These are phyloP conservation scores for Agrenia bidenticulata DNA, from an alignment of 2,888 invertebrate species.

Conservation along the genomic window DNA sequence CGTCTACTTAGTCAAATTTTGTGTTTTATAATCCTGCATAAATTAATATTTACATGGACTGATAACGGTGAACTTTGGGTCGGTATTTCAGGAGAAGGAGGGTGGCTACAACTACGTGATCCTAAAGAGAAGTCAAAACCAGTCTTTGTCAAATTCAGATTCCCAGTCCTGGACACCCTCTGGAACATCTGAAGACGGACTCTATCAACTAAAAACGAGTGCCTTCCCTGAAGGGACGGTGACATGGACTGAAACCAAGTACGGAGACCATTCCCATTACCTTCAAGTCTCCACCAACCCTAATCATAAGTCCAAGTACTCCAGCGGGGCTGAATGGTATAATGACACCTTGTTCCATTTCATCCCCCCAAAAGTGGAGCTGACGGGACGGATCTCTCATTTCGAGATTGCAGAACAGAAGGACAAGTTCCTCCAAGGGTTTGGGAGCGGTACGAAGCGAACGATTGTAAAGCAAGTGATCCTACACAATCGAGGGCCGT, in stretches of 20 bases:
- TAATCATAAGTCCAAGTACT: background rate
- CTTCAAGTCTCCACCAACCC: background rate
- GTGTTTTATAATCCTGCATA: too few relatives aligned
- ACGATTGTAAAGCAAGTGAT: background rate
- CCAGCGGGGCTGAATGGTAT: background rate
- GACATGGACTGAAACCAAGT: background rate
- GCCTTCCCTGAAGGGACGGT: background rate
- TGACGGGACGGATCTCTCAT: background rate
- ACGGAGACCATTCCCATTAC: constrained; percentile 1
- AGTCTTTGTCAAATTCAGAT: background rate
- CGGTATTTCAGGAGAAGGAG: too few relatives aligned
- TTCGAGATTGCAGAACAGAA: background rate
- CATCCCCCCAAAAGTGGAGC: background rate
- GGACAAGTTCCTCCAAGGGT: background rate
- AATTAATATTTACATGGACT: too few relatives aligned
- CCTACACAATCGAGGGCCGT: background rate
- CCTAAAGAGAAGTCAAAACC: background rate
- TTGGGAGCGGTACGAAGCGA: background rate
- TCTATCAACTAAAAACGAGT: background rate
- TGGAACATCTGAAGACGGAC: background rate
- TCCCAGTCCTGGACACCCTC: background rate
- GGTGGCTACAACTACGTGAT: background rate
- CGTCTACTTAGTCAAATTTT: too few relatives aligned
- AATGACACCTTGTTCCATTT: background rate
- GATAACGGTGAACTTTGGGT: too few relatives aligned